Evolutionary conservation across 2,113 vertebrate species (phyloP).

Genomic region (Charadrius vociferus): DNA sequence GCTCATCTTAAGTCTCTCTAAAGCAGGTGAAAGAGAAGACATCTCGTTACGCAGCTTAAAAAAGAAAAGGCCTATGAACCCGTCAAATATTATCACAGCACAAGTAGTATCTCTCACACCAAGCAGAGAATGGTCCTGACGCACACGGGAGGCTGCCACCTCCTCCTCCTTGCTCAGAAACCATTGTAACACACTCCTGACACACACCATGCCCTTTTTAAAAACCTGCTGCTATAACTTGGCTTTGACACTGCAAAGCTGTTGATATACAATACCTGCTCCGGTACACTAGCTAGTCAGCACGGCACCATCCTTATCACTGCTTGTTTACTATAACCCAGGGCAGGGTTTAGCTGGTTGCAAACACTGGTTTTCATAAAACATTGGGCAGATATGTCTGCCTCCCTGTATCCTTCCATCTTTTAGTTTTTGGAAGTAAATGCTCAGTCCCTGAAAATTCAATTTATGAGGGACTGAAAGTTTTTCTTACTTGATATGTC

Average conservation of each 20-base stretch:
- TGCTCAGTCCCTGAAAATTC: neutral
- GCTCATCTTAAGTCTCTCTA: neutral
- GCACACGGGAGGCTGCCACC: neutral
- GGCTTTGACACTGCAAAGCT: slow-evolving; percentile 20
- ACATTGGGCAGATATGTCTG: neutral
- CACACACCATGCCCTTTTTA: neutral
- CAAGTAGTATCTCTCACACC: neutral
- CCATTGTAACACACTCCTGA: neutral
- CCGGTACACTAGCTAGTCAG: neutral
- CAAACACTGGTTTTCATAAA: slow-evolving; percentile 7
- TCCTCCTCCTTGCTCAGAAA: neutral
- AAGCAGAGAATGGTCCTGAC: neutral
- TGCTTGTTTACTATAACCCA: slow-evolving; percentile 17
- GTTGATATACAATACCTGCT: slow-evolving; percentile 48
- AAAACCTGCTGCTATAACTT: slow-evolving; percentile 28
- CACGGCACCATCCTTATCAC: slow-evolving; percentile 1
- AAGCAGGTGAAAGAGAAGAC: neutral
- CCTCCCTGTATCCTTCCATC: neutral
- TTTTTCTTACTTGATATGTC: neutral
- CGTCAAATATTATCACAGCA: neutral
- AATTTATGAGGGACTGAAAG: neutral
- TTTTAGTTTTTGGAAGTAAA: neutral
- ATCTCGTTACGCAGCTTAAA: neutral
- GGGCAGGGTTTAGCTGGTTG: neutral
- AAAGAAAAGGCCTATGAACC: neutral